These are phyloP conservation scores for Caenorhabditis sp. DNA, from an alignment of 2,888 invertebrate genomes.

Conservation along the genomic window DNA sequence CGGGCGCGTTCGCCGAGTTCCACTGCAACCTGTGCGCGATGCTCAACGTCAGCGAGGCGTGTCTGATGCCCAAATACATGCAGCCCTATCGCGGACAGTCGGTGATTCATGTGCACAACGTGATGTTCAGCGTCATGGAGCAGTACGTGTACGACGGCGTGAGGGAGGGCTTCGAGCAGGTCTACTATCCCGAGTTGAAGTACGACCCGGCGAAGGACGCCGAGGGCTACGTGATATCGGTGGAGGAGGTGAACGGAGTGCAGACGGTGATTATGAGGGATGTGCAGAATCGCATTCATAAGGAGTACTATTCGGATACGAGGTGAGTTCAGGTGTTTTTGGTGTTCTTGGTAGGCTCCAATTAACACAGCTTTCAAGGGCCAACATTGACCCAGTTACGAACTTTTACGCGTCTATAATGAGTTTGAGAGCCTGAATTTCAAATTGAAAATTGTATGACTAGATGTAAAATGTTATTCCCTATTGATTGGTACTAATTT, in stretches of 20 bases:
- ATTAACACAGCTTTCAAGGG: too few relatives aligned
- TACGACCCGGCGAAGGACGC: neutral
- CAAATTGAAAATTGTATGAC: too few relatives aligned
- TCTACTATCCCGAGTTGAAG: neutral
- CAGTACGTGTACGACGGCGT: neutral
- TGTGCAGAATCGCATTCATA: neutral
- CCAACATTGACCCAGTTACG: too few relatives aligned
- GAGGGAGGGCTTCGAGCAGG: neutral
- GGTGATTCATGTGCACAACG: neutral
- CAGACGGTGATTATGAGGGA: neutral
- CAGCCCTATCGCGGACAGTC: neutral
- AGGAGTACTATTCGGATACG: neutral
- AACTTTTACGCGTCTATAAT: too few relatives aligned
- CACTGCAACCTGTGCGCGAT: neutral
- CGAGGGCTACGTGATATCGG: neutral
- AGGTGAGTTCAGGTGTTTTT: too few relatives aligned
- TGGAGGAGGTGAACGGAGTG: neutral
- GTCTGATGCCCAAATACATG: neutral
- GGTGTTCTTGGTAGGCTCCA: too few relatives aligned
- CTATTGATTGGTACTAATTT: too few relatives aligned
- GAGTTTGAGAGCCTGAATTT: too few relatives aligned
- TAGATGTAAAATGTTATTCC: too few relatives aligned
- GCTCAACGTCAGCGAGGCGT: neutral
- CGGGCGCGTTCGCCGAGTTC: neutral
- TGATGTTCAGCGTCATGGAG: neutral